Conservation (phyloP, 2,888 invertebrate genomes). For the Ornithoptera priamus region DNA sequence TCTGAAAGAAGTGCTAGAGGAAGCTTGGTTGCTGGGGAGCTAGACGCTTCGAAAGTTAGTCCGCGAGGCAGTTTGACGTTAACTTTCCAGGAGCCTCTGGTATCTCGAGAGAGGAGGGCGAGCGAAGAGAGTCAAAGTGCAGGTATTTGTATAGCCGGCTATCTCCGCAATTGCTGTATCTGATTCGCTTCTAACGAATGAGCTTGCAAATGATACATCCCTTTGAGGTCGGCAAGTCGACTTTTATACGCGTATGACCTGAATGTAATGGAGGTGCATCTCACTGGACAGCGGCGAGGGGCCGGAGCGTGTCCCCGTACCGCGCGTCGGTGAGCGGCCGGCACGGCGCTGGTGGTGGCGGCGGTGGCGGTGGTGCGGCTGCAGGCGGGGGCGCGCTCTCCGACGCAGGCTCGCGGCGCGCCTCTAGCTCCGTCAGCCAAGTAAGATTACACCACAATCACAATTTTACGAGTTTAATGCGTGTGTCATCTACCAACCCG, state of each 20-base stretch:
- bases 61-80: slow-evolving; percentile 81
- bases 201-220: too few relatives aligned
- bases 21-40: slow-evolving; percentile 62
- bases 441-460: slow-evolving; percentile 53
- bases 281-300: slow-evolving; percentile 46
- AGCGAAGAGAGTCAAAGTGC: slow-evolving; percentile 80
- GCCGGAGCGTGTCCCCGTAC: slow-evolving; percentile 83
- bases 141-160: slow-evolving; percentile 47
- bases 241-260: too few relatives aligned
- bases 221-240: too few relatives aligned
- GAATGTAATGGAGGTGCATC: too few relatives aligned
- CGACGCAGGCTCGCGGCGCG: slow-evolving; percentile 82
- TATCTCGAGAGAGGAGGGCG: slow-evolving; percentile 76
- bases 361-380: too few relatives aligned
- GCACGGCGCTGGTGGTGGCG: slow-evolving; percentile 48
- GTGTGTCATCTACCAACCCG: too few relatives aligned
- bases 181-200: too few relatives aligned
- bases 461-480: not conserved
- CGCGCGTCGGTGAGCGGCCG: slow-evolving; percentile 74
- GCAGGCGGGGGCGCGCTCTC: slow-evolving; percentile 58
- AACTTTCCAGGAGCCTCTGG: slow-evolving; percentile 82
- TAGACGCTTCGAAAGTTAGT: slow-evolving; percentile 67
- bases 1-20: slow-evolving; percentile 73
- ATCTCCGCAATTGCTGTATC: not conserved
- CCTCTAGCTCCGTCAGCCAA: slow-evolving; percentile 87